Percentiles rank a stretch among this genome's conserved stretches.
These are phyloP conservation scores for Calidris pygmaea DNA, from an alignment of 2,113 vertebrate genomes.

Conservation along the genomic window DNA sequence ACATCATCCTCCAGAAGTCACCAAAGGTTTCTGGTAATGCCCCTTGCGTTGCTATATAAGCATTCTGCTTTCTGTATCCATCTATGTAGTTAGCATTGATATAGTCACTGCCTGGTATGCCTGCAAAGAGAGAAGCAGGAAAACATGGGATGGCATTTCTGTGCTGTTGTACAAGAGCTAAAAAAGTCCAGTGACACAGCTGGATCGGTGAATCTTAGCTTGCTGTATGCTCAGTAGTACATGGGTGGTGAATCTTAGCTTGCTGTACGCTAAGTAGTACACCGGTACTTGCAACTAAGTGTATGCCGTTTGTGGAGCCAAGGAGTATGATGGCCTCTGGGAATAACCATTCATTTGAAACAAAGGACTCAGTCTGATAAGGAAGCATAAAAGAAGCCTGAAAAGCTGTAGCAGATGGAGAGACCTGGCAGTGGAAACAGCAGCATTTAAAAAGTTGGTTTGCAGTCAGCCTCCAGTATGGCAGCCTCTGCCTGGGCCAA, in stretches of 20 bases:
- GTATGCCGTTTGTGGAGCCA: background rate
- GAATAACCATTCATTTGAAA: background rate
- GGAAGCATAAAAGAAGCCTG: background rate
- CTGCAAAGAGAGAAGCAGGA: constrained; percentile 71
- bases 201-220: background rate
- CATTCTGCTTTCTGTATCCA: constrained; percentile 97
- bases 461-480: background rate
- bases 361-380: background rate
- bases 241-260: background rate
- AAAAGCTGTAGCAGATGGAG: background rate
- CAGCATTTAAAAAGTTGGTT: background rate
- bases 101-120: constrained; percentile 97
- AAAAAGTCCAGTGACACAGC: background rate
- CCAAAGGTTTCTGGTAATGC: constrained; percentile 95
- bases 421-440: background rate
- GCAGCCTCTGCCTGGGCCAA: background rate
- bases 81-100: constrained; percentile 99
- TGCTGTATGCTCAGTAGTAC: background rate
- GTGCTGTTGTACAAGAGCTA: background rate
- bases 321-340: background rate
- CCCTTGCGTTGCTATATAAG: constrained; percentile 96
- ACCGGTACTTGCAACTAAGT: background rate
- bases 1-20: constrained; percentile 99
- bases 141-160: background rate
- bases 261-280: background rate